Evolutionary conservation across 2,113 vertebrate genomes (phyloP).

Genomic region (Sinocyclocheilus maitianheensis): DNA sequence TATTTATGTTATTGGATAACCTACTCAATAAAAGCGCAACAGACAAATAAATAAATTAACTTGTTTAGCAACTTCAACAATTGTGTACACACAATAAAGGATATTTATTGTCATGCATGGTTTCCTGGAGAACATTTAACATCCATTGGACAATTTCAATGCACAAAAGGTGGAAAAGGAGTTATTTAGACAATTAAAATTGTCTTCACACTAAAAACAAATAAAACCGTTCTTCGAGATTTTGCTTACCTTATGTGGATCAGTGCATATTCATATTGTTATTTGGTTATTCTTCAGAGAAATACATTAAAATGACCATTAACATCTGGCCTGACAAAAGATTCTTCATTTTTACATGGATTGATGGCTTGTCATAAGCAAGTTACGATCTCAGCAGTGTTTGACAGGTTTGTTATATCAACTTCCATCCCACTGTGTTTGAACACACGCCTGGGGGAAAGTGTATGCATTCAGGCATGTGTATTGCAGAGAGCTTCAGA

Average conservation of each 20-base stretch:
- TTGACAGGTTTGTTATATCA: constrained; percentile 45
- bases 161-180: no score
- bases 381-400: constrained; percentile 7
- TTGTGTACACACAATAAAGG: no score
- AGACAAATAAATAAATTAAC: no score
- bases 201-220: background rate
- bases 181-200: no score
- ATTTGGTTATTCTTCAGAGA: background rate
- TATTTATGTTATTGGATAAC: no score
- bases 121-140: no score
- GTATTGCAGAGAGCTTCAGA: constrained; percentile 7
- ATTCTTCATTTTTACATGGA: background rate
- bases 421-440: background rate
- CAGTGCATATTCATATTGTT: background rate
- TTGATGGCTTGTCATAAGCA: constrained; percentile 11
- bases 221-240: no score
- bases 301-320: background rate
- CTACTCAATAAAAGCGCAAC: no score
- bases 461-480: constrained; percentile 11
- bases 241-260: background rate
- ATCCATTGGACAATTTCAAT: no score
- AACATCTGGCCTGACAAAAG: constrained; percentile 18
- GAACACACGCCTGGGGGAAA: constrained; percentile 17
- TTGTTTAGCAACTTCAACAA: no score
- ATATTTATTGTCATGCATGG: no score